phyloP scores from a whole-genome alignment of 1,140 invertebrate species.

The Orchesella cincta region DNA sequence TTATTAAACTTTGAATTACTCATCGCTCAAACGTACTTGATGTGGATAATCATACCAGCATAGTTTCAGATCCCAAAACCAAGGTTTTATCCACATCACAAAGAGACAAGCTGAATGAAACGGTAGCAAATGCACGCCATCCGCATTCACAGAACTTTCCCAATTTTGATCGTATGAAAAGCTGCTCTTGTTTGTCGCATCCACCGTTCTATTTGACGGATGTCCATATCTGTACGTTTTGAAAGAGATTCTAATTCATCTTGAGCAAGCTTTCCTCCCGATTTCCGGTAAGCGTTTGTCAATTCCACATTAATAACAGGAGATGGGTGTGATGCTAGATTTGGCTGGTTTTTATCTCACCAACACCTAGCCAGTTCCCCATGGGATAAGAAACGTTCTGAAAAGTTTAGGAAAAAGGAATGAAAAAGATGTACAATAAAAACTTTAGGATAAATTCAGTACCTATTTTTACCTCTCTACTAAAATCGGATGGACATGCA shows the following conservation, averaged over 20 bases:
- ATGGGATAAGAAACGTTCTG: slow-evolving; percentile 75
- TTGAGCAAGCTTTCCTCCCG: slow-evolving; percentile 71
- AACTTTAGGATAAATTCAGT: too few relatives aligned
- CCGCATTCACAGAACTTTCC: slow-evolving; percentile 88
- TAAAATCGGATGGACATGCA: slow-evolving; percentile 69
- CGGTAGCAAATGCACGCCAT: slow-evolving; percentile 88
- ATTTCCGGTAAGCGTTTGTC: slow-evolving; percentile 70
- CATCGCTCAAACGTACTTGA: too few relatives aligned
- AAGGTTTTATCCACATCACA: too few relatives aligned
- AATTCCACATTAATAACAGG: slow-evolving; percentile 65
- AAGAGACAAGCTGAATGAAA: too few relatives aligned
- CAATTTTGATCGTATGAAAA: slow-evolving; percentile 80
- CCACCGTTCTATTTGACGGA: slow-evolving; percentile 88
- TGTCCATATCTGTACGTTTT: slow-evolving; percentile 82
- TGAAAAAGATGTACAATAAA: too few relatives aligned
- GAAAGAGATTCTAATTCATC: slow-evolving; percentile 74
- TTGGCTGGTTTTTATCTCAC: slow-evolving; percentile 74
- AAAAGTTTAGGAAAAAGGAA: too few relatives aligned
- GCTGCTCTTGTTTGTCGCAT: slow-evolving; percentile 74
- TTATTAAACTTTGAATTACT: too few relatives aligned
- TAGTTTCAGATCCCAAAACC: too few relatives aligned
- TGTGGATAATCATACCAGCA: too few relatives aligned
- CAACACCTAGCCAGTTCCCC: slow-evolving; percentile 71
- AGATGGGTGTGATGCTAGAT: slow-evolving; percentile 70
- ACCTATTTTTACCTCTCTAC: slow-evolving; percentile 79